Percentiles rank a stretch among this genome's conserved stretches.
Conservation (phyloP, 2,113 vertebrate genomes). For the Corythornis vintsioides region DNA sequence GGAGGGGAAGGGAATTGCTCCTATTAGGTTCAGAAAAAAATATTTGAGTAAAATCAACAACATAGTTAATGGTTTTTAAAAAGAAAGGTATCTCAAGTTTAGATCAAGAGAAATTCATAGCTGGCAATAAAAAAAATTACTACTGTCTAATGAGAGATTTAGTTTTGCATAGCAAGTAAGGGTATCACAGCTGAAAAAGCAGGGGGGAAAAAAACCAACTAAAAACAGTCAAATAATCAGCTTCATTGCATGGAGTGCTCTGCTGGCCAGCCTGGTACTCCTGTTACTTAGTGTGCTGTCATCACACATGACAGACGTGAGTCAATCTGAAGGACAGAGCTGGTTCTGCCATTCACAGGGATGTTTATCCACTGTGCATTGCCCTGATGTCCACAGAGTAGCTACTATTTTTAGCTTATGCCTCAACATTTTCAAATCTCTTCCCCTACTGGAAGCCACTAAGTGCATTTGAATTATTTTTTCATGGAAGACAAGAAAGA, state of each 20-base stretch:
- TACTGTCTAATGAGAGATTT: neutral
- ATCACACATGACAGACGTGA: neutral
- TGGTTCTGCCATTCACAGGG: neutral
- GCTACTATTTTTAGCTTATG: neutral
- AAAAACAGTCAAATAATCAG: neutral
- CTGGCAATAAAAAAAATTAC: neutral
- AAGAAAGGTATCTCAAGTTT: neutral
- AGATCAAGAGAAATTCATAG: neutral
- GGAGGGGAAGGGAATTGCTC: neutral
- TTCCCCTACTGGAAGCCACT: neutral
- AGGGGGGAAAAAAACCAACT: neutral
- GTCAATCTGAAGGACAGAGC: neutral
- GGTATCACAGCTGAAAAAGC: neutral
- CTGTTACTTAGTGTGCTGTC: neutral
- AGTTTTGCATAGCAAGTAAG: neutral
- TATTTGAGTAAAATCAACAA: neutral
- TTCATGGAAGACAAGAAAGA: neutral
- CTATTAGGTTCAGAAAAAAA: neutral
- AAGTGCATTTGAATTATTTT: neutral
- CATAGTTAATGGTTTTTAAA: neutral
- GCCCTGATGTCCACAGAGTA: neutral
- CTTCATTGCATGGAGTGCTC: neutral
- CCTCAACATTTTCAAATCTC: neutral
- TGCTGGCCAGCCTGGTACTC: neutral
- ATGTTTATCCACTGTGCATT: neutral